Base-by-base conservation (phyloP, 2,888 invertebrate genomes). In the Pediacus dermestoides region DNA sequence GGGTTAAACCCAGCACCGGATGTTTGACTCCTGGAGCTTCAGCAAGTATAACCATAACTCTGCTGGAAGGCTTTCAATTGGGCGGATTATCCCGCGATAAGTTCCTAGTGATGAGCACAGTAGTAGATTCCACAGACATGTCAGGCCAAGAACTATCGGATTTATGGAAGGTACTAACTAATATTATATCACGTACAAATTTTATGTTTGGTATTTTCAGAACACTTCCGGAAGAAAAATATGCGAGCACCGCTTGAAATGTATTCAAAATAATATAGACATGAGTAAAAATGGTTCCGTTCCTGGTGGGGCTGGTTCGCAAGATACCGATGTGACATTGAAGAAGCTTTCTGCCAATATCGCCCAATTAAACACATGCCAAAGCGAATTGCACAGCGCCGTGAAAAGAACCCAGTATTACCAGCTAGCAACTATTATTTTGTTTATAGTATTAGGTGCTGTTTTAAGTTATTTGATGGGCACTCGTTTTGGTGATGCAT, bases 1-100 rank as follows among this genome's bases (percentile, higher is more conserved):
- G 91, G 16, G 96, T 97, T 1, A 78, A 90, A 34, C 95, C 94
- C 0, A 91, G 89, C 55, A 81, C 84, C 3, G 94, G 94, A 0
- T 71, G 81, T 3, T 64, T 95, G 34, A 70, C 74, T 1, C 78
- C 83, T 0, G 81, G 82, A 4, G 77, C 76, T 2, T 73, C 74
- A 0, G 76, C 80, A 22, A 73, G 74, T 0, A 80, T 94, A 1
- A 74, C 76, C 22, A 85, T 94, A 1, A 79, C 82, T 2, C 74
- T 93, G 1, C 84, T 88, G 55, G 75, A 82, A 8, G 88, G 85
- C 3, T 84, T 81, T 55, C 79, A 80, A 44, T 54, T 81, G 4
- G 77, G 80, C 2, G 77, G 79, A 7, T 75, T 86, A 1, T 73
- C 81, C 1, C 82, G 83, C 61, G 93, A 94, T 63, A 85, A 91